These are phyloP conservation scores for Drosophila takahashii DNA, from an alignment of 1,140 invertebrate genomes.

Conservation along the genomic window DNA sequence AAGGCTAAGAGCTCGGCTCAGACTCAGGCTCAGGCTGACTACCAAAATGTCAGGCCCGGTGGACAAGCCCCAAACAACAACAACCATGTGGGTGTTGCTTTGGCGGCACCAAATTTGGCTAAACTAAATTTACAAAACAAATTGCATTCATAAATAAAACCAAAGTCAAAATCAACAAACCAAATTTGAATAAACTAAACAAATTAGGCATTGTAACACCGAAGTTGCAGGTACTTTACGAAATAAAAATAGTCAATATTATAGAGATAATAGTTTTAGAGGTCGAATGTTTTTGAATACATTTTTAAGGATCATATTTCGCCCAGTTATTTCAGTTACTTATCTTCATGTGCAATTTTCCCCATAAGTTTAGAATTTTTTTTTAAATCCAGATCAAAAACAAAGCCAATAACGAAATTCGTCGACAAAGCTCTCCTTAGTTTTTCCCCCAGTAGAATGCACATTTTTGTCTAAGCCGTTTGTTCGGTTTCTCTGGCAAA, in stretches of 20 bases:
- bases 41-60: conserved; percentile 52
- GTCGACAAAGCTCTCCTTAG: conserved; percentile 65
- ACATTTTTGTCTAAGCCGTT: conserved; percentile 39
- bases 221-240: neutral
- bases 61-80: conserved; percentile 23
- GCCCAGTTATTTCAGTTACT: too few relatives aligned
- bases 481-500: conserved; percentile 60
- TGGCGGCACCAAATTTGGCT: conserved; percentile 77
- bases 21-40: too few relatives aligned
- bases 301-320: too few relatives aligned
- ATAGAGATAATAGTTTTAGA: too few relatives aligned
- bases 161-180: conserved; percentile 37
- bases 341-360: too few relatives aligned
- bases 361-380: too few relatives aligned
- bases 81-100: conserved; percentile 63
- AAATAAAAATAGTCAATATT: too few relatives aligned
- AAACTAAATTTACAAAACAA: conserved; percentile 72
- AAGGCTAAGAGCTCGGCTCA: conserved; percentile 51
- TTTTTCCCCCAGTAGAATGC: conserved; percentile 37
- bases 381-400: neutral
- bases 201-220: neutral
- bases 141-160: conserved; percentile 80
- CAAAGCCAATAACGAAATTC: conserved; percentile 1
- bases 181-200: conserved; percentile 8
- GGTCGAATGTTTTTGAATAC: too few relatives aligned